phyloP scores from a whole-genome alignment of 2,797 vertebrate species.

The Hydrophis major region DNA sequence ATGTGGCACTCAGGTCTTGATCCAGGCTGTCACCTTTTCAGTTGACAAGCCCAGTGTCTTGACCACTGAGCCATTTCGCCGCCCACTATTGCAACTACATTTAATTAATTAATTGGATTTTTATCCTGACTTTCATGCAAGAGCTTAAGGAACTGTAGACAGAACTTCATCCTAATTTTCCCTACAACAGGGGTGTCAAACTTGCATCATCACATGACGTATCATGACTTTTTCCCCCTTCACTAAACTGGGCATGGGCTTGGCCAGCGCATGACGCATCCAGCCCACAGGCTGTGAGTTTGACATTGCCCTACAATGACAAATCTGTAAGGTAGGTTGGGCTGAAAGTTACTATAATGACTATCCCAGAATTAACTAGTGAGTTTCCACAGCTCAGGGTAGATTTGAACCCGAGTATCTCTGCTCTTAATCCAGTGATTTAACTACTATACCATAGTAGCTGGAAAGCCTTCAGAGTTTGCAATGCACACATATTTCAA shows the following conservation, averaged over 20 bases:
- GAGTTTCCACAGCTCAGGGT: neutral
- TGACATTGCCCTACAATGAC: neutral
- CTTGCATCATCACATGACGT: fast-evolving
- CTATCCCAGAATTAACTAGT: neutral
- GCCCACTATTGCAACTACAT: neutral
- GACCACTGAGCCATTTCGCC: neutral
- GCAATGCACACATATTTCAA: neutral
- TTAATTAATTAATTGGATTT: neutral
- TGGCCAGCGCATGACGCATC: too few relatives aligned
- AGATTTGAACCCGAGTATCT: neutral
- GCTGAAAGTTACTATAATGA: neutral
- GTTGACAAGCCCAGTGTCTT: neutral
- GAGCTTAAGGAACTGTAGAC: neutral
- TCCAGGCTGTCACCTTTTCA: neutral
- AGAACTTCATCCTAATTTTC: neutral
- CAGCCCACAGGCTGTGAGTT: too few relatives aligned
- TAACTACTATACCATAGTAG: neutral
- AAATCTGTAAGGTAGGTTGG: neutral
- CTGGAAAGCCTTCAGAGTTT: neutral
- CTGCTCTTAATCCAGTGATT: neutral
- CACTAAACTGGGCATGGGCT: too few relatives aligned
- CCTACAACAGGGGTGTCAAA: neutral
- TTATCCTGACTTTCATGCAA: neutral
- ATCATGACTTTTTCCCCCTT: too few relatives aligned
- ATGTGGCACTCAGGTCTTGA: neutral